Base-by-base conservation (phyloP, 2,113 vertebrate genomes). In the Synchiropus splendidus region DNA sequence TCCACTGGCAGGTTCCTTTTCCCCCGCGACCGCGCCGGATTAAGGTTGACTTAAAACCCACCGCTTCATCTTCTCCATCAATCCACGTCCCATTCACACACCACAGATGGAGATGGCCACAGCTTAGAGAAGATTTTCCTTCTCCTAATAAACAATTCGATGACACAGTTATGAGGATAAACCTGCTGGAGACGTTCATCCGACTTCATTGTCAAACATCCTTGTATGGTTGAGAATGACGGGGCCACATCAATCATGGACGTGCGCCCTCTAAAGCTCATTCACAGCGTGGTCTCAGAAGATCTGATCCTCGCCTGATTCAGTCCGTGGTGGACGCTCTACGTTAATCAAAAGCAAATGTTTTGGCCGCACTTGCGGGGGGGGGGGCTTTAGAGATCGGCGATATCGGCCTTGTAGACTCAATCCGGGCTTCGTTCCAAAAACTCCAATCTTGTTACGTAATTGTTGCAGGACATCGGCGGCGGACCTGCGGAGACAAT, bases 101-200 rank as follows among this genome's bases (percentile, higher is more conserved):
- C 36, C 57, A 65, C 77, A 84, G 85, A 85, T 81, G 80, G 77
- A 80, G 65, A 58, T 27, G 16, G 58, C 36, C 36, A 10, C 16
- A 76, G 84, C 85, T 85, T 87, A 84, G 54, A 57, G 67, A 72
- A 77, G 83, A 82, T 84, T 82, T 79, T 65, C 70, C 62, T 77
- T 67, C 70, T 69, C 82, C 84, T 87, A 78, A 81, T 84, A 83
- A 83, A 84, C 69, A 75, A 72, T 64, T 58, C 58, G 60, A 60
- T 78, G 78, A 65, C 74, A 81, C 63, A 77, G 58, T 77, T 69
- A 44, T 54, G 61, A 63, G 70, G 78, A 83, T 83, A 79, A 85
- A 84, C 80, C 79, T 76, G 60, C 46, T 64, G 45, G 36, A 51
- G 69, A 58, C 48, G 41, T 48, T 80, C 68, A 71, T 64, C 50